These are phyloP conservation scores for Cordylochernes scorpioides DNA, from an alignment of 2,888 invertebrate species.

Conservation along the genomic window DNA sequence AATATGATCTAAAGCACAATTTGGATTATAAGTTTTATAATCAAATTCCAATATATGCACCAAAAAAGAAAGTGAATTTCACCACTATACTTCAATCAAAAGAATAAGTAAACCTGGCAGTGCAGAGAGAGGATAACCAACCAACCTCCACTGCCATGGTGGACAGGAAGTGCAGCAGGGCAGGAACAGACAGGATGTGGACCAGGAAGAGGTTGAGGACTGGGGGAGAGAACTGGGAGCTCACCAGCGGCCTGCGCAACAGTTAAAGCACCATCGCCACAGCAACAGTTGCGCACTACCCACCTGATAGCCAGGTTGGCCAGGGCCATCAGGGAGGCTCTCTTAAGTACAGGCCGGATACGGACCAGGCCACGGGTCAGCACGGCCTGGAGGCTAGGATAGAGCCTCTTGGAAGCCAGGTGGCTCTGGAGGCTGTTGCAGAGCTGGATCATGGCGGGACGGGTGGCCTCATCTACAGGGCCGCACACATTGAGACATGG, in stretches of 20 bases:
- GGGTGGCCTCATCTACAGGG: constrained; percentile 38
- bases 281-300: not conserved
- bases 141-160: constrained; percentile 47
- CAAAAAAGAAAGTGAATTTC: too few relatives aligned
- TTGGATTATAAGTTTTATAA: too few relatives aligned
- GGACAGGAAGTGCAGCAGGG: constrained; percentile 53
- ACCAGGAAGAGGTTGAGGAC: constrained; percentile 60
- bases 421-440: constrained; percentile 78
- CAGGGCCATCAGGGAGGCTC: constrained; percentile 56
- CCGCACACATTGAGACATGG: constrained; percentile 1
- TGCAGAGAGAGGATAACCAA: too few relatives aligned
- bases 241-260: constrained; percentile 36
- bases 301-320: constrained; percentile 38
- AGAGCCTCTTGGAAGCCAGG: constrained; percentile 46
- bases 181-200: constrained; percentile 72
- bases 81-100: too few relatives aligned
- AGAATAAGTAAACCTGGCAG: too few relatives aligned
- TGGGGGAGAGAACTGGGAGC: constrained; percentile 62
- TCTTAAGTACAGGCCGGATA: constrained; percentile 50
- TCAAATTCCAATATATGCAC: too few relatives aligned
- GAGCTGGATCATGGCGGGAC: constrained; percentile 58
- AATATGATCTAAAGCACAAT: too few relatives aligned
- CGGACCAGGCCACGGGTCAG: constrained; percentile 56
- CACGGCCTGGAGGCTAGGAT: constrained; percentile 32
- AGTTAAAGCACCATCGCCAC: not conserved